phyloP scores from a whole-genome alignment of 2,113 vertebrate genomes.

The Leptodactylus fuscus region DNA sequence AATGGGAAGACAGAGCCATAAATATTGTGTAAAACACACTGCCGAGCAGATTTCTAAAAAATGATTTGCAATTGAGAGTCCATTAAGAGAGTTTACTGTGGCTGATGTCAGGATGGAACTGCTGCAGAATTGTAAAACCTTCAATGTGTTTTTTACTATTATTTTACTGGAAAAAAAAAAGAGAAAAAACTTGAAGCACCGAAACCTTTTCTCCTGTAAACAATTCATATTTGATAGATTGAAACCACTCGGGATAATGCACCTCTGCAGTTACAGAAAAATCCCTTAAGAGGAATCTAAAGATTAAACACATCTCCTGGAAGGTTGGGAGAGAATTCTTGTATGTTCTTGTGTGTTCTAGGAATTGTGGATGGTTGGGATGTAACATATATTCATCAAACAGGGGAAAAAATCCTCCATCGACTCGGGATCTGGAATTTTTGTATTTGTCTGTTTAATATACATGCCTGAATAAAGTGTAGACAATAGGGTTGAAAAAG shows the following conservation, averaged over 20 bases:
- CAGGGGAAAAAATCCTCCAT: not conserved
- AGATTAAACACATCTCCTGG: slow-evolving; percentile 31
- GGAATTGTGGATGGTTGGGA: slow-evolving; percentile 19
- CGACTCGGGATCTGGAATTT: not conserved
- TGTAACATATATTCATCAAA: not conserved
- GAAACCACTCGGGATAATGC: slow-evolving; percentile 45
- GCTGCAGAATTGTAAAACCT: slow-evolving; percentile 46
- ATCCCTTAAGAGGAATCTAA: not conserved
- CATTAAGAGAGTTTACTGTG: slow-evolving; percentile 66
- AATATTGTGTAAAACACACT: slow-evolving; percentile 56
- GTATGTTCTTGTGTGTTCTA: not conserved
- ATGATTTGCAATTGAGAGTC: slow-evolving; percentile 56
- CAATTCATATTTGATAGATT: not conserved
- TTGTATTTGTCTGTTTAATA: not conserved
- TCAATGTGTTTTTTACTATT: slow-evolving; percentile 57
- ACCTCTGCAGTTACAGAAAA: slow-evolving; percentile 29
- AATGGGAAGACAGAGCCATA: slow-evolving; percentile 43
- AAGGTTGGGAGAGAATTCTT: not conserved
- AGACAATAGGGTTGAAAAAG: not conserved
- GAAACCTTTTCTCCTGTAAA: slow-evolving; percentile 58
- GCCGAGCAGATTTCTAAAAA: slow-evolving; percentile 59
- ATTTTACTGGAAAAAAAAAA: slow-evolving; percentile 61
- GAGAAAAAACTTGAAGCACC: slow-evolving; percentile 49
- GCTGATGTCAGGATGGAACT: slow-evolving; percentile 50
- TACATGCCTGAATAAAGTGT: not conserved